Percentiles rank a stretch among this genome's conserved stretches.
phyloP scores from a whole-genome alignment of 2,113 vertebrate genomes.

The Mohoua ochrocephala region DNA sequence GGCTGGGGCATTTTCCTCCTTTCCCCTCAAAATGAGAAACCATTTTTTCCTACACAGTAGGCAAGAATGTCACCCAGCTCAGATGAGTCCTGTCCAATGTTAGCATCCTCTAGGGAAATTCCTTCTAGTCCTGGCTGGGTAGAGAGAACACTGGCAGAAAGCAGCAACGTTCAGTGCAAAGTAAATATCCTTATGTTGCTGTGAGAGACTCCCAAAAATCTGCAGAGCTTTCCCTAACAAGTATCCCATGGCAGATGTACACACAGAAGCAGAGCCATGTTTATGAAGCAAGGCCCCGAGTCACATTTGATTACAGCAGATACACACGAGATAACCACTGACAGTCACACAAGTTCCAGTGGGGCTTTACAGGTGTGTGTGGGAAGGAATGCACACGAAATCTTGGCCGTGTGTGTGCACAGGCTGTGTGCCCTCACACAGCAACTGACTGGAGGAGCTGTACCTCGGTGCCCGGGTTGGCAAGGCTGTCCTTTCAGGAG shows the following conservation, averaged over 20 bases:
- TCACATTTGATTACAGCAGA: neutral
- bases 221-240: neutral
- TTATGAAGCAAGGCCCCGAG: neutral
- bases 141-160: neutral
- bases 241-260: neutral
- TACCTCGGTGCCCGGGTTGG: neutral
- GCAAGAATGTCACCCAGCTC: slow-evolving; percentile 26
- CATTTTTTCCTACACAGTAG: slow-evolving; percentile 58
- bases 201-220: neutral
- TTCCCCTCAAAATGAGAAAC: slow-evolving; percentile 50
- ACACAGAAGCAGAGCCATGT: neutral
- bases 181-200: neutral
- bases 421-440: neutral
- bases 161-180: neutral
- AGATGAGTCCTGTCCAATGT: neutral
- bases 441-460: neutral
- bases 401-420: fast-evolving
- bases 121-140: neutral
- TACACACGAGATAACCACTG: fast-evolving
- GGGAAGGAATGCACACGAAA: neutral
- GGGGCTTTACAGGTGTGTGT: neutral
- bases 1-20: neutral
- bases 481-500: neutral
- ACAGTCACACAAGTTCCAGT: neutral
- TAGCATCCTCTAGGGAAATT: neutral